Base-by-base conservation (phyloP, 2,797 vertebrate genomes). In the Ceyx erithaca region DNA sequence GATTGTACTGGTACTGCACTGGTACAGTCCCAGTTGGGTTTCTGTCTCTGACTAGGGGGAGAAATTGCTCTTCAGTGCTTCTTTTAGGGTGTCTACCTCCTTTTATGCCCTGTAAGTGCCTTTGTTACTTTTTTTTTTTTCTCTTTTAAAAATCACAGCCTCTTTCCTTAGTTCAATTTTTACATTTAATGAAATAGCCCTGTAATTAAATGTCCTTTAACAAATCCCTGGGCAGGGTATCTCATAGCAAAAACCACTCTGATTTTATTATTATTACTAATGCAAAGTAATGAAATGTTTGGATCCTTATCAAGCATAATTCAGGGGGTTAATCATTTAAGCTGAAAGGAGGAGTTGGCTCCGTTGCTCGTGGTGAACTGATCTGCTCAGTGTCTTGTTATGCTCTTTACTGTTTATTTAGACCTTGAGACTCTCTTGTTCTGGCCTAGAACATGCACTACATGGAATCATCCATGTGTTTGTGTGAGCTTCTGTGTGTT, bases 1-100 rank as follows among this genome's bases (percentile, higher is more conserved):
- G 25, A 28, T 8, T 0, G 1, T 0, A 2, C 82, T 1, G 2
- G 5, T 4, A 35, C 1, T 1, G 31, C 0, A 2, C 82, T 1
- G 2, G 5, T 4, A 35, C 1, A 2, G 31, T 10, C 30, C 41
- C n/a, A 7, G 33, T 43, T 3, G 9, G 12, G 11, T 63, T 80
- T 49, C 35, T 69, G 45, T 23, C 62, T 62, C 51, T 45, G 35
- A n/a, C 25, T 23, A 8, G 4, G n/a, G 54, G 45, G 12, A 48
- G 8, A 67, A 83, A 67, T 28, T 63, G 28, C n/a, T 82, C 37
- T 67, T 59, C 45, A 20, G 31, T 40, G 35, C 46, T 63, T 57
- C 58, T 61, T 76, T 63, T 4, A 21, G 48, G 15, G 23, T 54
- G 13, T 66, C 84, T 28, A 14, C 33, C 52, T 43, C 35, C 41